Evolutionary conservation across 2,888 invertebrate species (phyloP).

Genomic region (Ceraclea dissimilis): DNA sequence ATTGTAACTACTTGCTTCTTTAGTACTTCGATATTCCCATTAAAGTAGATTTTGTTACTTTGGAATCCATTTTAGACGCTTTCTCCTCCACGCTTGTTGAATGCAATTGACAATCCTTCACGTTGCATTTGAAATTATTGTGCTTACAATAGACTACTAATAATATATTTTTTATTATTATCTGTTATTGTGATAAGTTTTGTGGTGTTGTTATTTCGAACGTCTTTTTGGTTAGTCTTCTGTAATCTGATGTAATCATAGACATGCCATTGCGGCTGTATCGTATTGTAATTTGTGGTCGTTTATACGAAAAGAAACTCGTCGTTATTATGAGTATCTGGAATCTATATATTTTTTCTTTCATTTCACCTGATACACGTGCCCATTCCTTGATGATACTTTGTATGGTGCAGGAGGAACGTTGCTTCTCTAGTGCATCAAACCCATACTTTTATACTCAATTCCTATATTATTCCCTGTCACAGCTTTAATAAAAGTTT

Average conservation of each 20-base stretch:
- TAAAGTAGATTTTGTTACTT: background rate
- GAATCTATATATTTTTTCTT: background rate
- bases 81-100: background rate
- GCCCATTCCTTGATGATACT: background rate
- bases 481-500: too few species aligned
- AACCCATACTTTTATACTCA: too few species aligned
- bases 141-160: background rate
- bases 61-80: too few species aligned
- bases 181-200: background rate
- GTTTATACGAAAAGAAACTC: background rate
- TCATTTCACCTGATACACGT: background rate
- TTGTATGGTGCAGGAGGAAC: too few species aligned
- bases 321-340: background rate
- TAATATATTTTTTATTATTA: background rate
- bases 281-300: background rate
- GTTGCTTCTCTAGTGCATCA: too few species aligned
- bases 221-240: background rate
- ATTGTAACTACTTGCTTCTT: too few species aligned
- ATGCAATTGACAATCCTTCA: constrained; percentile 1
- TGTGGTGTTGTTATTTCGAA: background rate
- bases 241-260: background rate
- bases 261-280: background rate
- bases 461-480: too few species aligned
- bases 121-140: background rate
- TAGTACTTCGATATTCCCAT: too few species aligned